These are phyloP conservation scores for Ecdyonurus torrentis DNA, from an alignment of 2,888 invertebrate genomes.

Conservation along the genomic window DNA sequence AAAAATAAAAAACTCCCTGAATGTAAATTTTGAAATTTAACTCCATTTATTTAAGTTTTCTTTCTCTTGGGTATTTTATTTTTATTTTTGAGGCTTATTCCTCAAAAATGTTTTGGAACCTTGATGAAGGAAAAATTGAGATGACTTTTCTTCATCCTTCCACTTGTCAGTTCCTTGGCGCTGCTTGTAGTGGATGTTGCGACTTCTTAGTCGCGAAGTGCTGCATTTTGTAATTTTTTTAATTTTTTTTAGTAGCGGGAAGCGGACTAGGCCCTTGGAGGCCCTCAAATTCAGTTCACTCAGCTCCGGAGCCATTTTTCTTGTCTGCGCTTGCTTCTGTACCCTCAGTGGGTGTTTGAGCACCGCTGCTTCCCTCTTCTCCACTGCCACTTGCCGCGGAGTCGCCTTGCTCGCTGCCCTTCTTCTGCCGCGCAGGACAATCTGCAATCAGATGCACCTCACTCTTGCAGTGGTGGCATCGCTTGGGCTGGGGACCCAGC, in stretches of 20 bases:
- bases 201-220: no score
- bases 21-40: neutral
- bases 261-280: slow-evolving; percentile 1
- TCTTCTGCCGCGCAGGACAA: slow-evolving; percentile 46
- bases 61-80: neutral
- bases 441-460: slow-evolving; percentile 80
- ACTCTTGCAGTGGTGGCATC: slow-evolving; percentile 79
- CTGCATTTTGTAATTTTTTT: no score
- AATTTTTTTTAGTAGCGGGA: neutral
- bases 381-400: neutral
- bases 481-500: slow-evolving; percentile 74
- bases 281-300: neutral
- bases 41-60: neutral
- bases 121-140: no score
- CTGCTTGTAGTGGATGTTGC: neutral
- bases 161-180: neutral
- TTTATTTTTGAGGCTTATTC: neutral
- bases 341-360: neutral
- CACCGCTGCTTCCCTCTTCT: neutral
- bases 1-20: neutral
- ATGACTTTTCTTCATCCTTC: neutral
- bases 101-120: no score
- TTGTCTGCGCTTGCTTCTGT: neutral
- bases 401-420: neutral
- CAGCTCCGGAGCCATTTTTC: neutral